Conservation (phyloP, 2,113 vertebrate species). For the Phyllopteryx taeniolatus region DNA sequence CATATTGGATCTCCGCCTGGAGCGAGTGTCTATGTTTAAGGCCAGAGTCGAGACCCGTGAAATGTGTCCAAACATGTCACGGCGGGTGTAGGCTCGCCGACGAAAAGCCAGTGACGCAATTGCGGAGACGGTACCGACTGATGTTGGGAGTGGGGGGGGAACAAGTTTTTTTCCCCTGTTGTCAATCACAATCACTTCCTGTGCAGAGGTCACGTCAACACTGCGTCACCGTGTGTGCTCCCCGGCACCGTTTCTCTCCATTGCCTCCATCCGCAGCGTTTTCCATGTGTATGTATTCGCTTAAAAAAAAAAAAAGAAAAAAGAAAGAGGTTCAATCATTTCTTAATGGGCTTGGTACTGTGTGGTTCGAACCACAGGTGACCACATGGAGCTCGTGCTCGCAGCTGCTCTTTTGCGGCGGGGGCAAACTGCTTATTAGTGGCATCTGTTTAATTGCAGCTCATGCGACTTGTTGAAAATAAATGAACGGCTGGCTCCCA, state of each 20-base stretch:
- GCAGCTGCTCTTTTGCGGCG: not conserved
- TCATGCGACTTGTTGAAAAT: not conserved
- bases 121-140: not conserved
- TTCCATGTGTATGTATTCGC: not conserved
- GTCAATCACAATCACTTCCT: not conserved
- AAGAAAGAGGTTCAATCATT: not conserved
- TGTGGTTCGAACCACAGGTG: not conserved
- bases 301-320: not conserved
- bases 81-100: not conserved
- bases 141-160: not conserved
- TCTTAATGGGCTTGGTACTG: not conserved
- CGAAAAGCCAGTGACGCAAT: not conserved
- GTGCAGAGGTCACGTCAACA: not conserved
- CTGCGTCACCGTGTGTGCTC: not conserved
- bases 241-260: not conserved
- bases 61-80: not conserved
- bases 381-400: not conserved
- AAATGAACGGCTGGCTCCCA: not conserved
- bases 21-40: not conserved
- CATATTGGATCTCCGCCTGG: not conserved
- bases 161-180: not conserved
- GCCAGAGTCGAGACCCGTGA: not conserved
- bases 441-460: not conserved
- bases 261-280: not conserved
- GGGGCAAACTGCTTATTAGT: slow-evolving; percentile 1